phyloP scores from a whole-genome alignment of 2,888 invertebrate species.

The Cylloceria caligata region DNA sequence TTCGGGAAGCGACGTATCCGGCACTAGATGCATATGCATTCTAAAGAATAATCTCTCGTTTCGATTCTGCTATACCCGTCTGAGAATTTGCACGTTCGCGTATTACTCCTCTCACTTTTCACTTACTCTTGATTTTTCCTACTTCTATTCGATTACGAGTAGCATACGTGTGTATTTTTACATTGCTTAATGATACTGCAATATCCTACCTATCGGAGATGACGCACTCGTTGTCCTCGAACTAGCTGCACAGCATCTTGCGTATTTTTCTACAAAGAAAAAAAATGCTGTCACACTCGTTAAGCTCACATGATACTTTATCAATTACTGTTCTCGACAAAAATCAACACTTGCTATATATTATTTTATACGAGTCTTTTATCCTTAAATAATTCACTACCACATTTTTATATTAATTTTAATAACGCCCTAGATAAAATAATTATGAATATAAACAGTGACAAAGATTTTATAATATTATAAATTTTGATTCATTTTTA shows the following conservation, averaged over 20 bases:
- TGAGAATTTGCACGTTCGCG: background rate
- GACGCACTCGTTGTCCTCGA: conserved; percentile 54
- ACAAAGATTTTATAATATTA: no score
- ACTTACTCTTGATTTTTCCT: background rate
- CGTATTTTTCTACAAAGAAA: conserved; percentile 38
- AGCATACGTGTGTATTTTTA: background rate
- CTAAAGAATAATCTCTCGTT: background rate
- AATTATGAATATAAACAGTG: no score
- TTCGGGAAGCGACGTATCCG: conserved; percentile 75
- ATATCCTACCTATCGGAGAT: conserved; percentile 19
- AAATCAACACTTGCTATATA: background rate
- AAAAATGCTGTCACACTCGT: conserved; percentile 6
- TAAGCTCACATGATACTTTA: background rate
- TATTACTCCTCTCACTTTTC: background rate
- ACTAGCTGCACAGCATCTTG: conserved; percentile 25
- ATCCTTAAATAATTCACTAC: background rate
- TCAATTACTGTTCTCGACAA: background rate
- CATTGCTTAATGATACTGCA: background rate
- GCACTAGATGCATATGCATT: conserved; percentile 42
- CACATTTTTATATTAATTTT: no score
- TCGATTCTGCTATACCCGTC: background rate
- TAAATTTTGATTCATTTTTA: no score
- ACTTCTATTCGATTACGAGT: background rate
- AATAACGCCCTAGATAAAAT: no score
- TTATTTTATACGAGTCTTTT: background rate